Conservation (phyloP, 2,888 invertebrate species). For the Drosophila subsilvestris region DNA sequence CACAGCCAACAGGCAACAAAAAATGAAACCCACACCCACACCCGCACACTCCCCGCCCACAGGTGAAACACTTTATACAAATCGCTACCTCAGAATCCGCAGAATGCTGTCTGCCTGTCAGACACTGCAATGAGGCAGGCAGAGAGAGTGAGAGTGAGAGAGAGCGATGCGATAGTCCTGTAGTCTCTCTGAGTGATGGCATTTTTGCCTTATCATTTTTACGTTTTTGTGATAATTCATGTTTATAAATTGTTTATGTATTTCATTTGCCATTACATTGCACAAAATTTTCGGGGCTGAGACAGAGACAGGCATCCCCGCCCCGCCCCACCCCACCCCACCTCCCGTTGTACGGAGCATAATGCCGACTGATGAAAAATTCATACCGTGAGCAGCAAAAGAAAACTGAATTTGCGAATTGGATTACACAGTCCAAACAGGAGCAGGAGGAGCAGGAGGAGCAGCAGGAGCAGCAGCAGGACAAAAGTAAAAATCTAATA, state of each 20-base stretch:
- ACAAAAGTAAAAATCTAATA: slow-evolving; percentile 34
- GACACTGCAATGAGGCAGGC: slow-evolving; percentile 32
- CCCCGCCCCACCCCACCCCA: no score
- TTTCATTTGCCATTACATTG: slow-evolving; percentile 62
- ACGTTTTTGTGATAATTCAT: slow-evolving; percentile 69
- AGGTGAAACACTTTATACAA: slow-evolving; percentile 62
- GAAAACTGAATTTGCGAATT: slow-evolving; percentile 40
- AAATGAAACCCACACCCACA: neutral
- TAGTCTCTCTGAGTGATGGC: slow-evolving; percentile 56
- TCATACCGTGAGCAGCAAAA: slow-evolving; percentile 26
- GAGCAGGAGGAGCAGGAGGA: neutral
- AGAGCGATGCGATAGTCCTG: slow-evolving; percentile 39
- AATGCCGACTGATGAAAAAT: slow-evolving; percentile 38
- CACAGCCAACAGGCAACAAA: slow-evolving; percentile 5
- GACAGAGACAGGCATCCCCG: neutral
- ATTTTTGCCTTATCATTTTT: slow-evolving; percentile 67
- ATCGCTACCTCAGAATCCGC: slow-evolving; percentile 53
- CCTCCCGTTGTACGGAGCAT: neutral
- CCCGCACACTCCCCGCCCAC: no score
- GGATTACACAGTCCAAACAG: slow-evolving; percentile 30
- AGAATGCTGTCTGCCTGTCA: slow-evolving; percentile 8
- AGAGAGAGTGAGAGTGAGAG: no score
- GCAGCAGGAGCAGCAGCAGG: neutral
- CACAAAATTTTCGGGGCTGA: slow-evolving; percentile 42
- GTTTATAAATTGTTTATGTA: slow-evolving; percentile 73